Conservation (phyloP, 2,113 vertebrate genomes). For the Nesoenas mayeri region DNA sequence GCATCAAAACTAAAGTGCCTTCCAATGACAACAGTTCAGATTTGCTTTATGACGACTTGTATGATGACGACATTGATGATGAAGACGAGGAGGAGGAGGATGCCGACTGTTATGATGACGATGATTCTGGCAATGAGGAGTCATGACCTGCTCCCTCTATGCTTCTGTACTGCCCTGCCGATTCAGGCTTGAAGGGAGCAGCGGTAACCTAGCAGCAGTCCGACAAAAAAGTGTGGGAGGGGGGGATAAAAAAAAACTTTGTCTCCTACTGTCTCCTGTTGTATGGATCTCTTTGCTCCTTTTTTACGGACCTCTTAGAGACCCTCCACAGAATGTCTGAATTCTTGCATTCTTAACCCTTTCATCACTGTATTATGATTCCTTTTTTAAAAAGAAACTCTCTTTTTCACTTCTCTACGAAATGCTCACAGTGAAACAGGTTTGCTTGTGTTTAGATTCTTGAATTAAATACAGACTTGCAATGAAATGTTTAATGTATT, state of each 20-base stretch:
- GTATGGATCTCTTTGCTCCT: constrained; percentile 76
- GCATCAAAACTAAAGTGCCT: constrained; percentile 98
- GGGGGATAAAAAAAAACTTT: constrained; percentile 19
- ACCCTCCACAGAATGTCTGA: constrained; percentile 75
- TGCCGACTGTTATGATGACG: constrained; percentile 89
- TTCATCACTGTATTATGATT: constrained; percentile 74
- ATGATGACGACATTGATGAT: constrained; percentile 94
- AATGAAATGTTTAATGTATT: constrained; percentile 74
- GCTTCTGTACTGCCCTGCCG: constrained; percentile 74
- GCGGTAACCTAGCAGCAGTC: constrained; percentile 71
- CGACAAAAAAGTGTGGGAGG: constrained; percentile 66
- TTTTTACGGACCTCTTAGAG: constrained; percentile 77
- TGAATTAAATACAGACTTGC: constrained; percentile 72
- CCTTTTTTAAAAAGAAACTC: constrained; percentile 50
- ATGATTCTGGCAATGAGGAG: constrained; percentile 98
- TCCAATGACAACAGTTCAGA: constrained; percentile 98
- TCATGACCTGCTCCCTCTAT: constrained; percentile 82
- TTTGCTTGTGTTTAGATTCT: constrained; percentile 73
- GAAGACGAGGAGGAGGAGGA: constrained; percentile 93
- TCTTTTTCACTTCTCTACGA: constrained; percentile 51
- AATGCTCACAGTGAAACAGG: constrained; percentile 65
- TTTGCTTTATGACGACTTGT: constrained; percentile 97
- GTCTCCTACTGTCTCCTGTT: constrained; percentile 76
- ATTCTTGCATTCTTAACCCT: constrained; percentile 75
- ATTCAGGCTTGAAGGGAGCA: constrained; percentile 81